Conservation (phyloP, 53 echinoderm and acorn worm genomes). For the Apostichopus leukothele region DNA sequence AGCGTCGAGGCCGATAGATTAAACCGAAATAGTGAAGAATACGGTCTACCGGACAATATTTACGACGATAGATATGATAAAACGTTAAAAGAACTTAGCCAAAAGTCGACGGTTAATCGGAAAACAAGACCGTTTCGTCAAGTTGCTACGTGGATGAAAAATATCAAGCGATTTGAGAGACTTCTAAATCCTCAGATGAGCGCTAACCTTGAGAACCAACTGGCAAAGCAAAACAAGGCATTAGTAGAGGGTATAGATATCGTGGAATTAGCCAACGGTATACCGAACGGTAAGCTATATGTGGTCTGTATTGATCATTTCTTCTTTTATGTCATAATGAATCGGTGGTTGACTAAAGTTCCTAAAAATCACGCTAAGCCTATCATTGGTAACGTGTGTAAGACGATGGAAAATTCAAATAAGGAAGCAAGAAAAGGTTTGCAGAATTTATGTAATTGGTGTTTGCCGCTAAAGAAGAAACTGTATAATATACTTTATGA, state of each 20-base stretch:
- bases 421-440: too few relatives aligned
- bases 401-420: too few relatives aligned
- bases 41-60: slow-evolving; percentile 93
- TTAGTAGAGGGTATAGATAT: slow-evolving; percentile 84
- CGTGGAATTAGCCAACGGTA: slow-evolving; percentile 48
- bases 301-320: too few relatives aligned
- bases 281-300: background rate
- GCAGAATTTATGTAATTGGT: too few relatives aligned
- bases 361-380: too few relatives aligned
- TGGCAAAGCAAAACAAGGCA: slow-evolving; percentile 49
- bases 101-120: slow-evolving; percentile 37
- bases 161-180: slow-evolving; percentile 74
- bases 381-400: too few relatives aligned
- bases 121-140: slow-evolving; percentile 66
- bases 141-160: slow-evolving; percentile 73
- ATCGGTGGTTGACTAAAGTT: too few relatives aligned
- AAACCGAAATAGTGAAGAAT: slow-evolving; percentile 59
- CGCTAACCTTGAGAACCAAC: slow-evolving; percentile 55
- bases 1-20: slow-evolving; percentile 88
- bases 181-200: slow-evolving; percentile 78
- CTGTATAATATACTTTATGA: too few relatives aligned
- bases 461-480: too few relatives aligned
- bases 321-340: too few relatives aligned
- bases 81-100: slow-evolving; percentile 64
- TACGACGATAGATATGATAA: slow-evolving; percentile 87